Evolutionary conservation across 2,888 invertebrate genomes (phyloP).

Genomic region (Onthophagus sagittarius): DNA sequence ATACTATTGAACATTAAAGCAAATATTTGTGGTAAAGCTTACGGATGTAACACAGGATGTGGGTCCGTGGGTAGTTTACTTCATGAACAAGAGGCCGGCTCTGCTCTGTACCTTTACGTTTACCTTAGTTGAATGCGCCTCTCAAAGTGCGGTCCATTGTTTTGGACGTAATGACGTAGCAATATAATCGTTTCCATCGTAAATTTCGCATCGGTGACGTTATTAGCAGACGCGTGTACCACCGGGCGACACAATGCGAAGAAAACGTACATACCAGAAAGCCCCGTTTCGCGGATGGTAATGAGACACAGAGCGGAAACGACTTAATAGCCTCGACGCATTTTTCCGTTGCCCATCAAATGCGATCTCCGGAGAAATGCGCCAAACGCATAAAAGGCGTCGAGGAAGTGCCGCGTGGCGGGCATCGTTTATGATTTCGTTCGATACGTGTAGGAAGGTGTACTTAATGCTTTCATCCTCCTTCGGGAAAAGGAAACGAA

Average conservation of each 20-base stretch:
- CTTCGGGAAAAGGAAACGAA: not conserved
- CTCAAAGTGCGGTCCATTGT: not conserved
- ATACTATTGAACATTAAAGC: not conserved
- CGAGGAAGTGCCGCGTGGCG: not conserved
- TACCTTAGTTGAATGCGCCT: conserved; percentile 5
- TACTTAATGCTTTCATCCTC: not conserved
- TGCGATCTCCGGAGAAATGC: not conserved
- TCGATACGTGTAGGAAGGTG: not conserved
- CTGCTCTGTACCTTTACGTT: not conserved
- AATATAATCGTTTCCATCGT: conserved; percentile 9
- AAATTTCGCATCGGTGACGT: conserved; percentile 1
- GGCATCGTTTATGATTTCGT: not conserved
- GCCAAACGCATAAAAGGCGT: not conserved
- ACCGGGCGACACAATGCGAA: not conserved
- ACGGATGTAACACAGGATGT: not conserved
- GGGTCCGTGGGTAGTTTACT: not conserved
- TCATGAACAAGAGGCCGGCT: not conserved
- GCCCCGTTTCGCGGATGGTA: not conserved
- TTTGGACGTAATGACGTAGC: conserved; percentile 1
- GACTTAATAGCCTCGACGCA: not conserved
- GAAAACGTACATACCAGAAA: not conserved
- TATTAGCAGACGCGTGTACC: conserved; percentile 11
- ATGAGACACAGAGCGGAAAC: not conserved
- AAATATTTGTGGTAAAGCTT: not conserved
- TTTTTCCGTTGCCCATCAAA: not conserved